A percentile compares a stretch with the other conserved stretches of the same genome.
These are phyloP conservation scores for Perdita meconis DNA, from an alignment of 2,888 invertebrate species.

Conservation along the genomic window DNA sequence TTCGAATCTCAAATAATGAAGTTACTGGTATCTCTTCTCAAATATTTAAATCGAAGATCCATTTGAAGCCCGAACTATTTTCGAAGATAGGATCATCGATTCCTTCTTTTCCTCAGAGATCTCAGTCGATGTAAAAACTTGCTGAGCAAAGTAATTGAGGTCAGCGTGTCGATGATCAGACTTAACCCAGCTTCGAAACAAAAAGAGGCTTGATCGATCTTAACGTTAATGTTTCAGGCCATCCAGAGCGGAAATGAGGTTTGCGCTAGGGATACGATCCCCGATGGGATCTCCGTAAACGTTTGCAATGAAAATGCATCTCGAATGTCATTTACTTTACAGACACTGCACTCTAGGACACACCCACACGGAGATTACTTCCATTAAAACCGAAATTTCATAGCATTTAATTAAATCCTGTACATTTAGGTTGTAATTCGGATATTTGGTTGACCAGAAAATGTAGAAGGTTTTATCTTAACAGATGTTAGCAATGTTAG, in stretches of 20 bases:
- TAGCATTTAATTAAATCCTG: too few species aligned
- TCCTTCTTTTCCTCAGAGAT: not conserved
- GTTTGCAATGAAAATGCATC: not conserved
- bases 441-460: too few species aligned
- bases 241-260: not conserved
- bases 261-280: not conserved
- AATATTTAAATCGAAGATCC: not conserved
- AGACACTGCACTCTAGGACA: not conserved
- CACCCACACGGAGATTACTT: too few species aligned
- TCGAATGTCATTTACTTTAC: not conserved
- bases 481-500: too few species aligned
- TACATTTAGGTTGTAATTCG: too few species aligned
- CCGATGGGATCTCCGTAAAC: not conserved
- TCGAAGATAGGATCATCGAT: not conserved
- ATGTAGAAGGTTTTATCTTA: too few species aligned
- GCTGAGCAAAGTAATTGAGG: slow-evolving; percentile 43
- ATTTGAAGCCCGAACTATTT: not conserved
- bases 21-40: not conserved
- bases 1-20: too few species aligned
- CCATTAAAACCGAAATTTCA: too few species aligned
- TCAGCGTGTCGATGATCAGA: slow-evolving; percentile 47
- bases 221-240: not conserved
- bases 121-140: slow-evolving; percentile 20
- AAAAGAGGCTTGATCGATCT: slow-evolving; percentile 34
- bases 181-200: slow-evolving; percentile 28